A percentile compares a stretch with the other conserved stretches of the same genome.
Evolutionary conservation across 2,113 vertebrate genomes (phyloP).

Genomic region (Andinoacara biseriatus): DNA sequence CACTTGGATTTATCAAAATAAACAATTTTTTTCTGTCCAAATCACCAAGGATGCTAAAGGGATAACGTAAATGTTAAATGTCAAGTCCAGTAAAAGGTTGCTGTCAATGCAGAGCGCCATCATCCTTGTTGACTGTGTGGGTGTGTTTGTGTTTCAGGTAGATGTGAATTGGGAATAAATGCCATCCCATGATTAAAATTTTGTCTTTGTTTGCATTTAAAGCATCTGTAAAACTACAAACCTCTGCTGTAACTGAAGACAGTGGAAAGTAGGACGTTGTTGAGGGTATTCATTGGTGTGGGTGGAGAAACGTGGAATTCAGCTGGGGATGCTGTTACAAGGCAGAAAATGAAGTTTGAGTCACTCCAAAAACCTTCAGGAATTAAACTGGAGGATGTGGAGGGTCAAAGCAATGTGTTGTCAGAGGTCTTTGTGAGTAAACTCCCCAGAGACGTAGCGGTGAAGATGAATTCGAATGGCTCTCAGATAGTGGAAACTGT

Average conservation of each 20-base stretch:
- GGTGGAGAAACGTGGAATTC: background rate
- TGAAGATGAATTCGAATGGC: background rate
- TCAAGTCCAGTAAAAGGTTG: background rate
- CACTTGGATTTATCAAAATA: slow-evolving; percentile 4
- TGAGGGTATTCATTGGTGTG: background rate
- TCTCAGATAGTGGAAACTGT: background rate
- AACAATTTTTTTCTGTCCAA: background rate
- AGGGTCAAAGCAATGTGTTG: background rate
- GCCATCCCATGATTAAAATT: background rate
- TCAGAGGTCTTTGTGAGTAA: background rate
- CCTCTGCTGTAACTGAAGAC: background rate
- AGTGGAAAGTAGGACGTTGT: background rate
- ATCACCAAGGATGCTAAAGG: background rate
- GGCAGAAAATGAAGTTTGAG: background rate
- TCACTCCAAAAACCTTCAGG: background rate
- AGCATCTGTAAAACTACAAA: background rate
- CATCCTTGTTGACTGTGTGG: background rate
- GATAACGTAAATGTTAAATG: background rate
- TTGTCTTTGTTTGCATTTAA: background rate
- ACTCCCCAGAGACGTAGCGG: background rate
- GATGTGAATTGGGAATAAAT: background rate
- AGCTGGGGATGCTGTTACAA: background rate
- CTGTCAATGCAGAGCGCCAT: background rate
- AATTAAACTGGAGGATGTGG: background rate
- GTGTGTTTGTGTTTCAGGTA: background rate